These are phyloP conservation scores for Fundulus diaphanus DNA, from an alignment of 2,797 vertebrate genomes.

Conservation along the genomic window DNA sequence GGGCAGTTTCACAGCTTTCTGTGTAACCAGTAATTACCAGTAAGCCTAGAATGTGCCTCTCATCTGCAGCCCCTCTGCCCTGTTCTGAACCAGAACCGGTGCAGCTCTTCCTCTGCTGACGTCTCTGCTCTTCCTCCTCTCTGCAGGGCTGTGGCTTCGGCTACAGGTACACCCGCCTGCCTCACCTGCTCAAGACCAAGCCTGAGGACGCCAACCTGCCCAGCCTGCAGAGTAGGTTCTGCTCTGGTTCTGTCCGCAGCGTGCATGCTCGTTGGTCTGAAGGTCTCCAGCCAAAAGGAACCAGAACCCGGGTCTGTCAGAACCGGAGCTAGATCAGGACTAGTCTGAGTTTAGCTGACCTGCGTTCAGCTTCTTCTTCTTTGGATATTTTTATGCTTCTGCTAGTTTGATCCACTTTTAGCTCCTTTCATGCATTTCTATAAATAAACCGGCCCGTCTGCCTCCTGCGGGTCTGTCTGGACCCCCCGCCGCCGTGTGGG, in stretches of 20 bases:
- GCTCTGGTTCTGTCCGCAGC: neutral
- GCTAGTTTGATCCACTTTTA: neutral
- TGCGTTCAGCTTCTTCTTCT: neutral
- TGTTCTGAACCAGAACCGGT: too few relatives aligned
- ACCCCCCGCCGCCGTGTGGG: neutral
- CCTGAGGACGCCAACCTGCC: slow-evolving; percentile 96
- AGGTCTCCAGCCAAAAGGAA: neutral
- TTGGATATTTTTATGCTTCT: neutral
- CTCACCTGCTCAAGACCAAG: slow-evolving; percentile 96
- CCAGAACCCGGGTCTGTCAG: neutral
- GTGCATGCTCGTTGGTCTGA: neutral
- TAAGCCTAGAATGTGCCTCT: too few relatives aligned
- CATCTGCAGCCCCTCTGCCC: too few relatives aligned
- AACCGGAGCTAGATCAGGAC: too few relatives aligned
- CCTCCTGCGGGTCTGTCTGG: slow-evolving; percentile 36
- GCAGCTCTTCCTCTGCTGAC: neutral
- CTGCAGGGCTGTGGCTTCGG: slow-evolving; percentile 95
- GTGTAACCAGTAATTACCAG: too few relatives aligned
- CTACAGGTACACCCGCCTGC: slow-evolving; percentile 96
- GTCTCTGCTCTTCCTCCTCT: neutral
- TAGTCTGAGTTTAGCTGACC: too few relatives aligned
- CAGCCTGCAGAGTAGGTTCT: slow-evolving; percentile 94
- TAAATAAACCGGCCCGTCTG: slow-evolving; percentile 35
- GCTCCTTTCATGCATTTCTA: slow-evolving; percentile 18
- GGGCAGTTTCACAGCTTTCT: too few relatives aligned